These are phyloP conservation scores for Arothron firmamentum DNA, from an alignment of 2,113 vertebrate genomes.

Conservation along the genomic window DNA sequence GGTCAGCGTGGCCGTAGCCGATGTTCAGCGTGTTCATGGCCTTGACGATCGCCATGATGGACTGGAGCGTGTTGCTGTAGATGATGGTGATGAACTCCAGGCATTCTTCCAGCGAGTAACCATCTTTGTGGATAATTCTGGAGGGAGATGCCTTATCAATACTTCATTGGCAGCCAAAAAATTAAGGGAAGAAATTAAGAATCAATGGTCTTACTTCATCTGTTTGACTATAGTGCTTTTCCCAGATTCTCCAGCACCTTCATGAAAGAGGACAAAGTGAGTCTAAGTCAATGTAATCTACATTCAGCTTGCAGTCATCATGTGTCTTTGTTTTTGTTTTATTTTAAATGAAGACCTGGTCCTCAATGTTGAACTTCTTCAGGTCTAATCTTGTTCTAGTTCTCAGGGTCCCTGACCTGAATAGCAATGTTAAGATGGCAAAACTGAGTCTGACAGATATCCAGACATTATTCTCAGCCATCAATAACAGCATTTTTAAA, in stretches of 20 bases:
- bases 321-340: neutral
- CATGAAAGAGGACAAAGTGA: conserved; percentile 11
- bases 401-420: conserved; percentile 53
- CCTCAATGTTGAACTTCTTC: neutral
- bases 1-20: conserved; percentile 82
- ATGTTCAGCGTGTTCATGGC: conserved; percentile 92
- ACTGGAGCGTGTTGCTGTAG: conserved; percentile 96
- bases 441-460: neutral
- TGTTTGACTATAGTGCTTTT: conserved; percentile 99
- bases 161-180: neutral
- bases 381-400: conserved; percentile 54
- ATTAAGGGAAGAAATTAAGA: neutral
- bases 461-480: neutral
- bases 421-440: conserved; percentile 24
- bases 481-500: neutral
- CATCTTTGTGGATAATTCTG: conserved; percentile 98
- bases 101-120: conserved; percentile 93
- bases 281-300: neutral
- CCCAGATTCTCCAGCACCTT: conserved; percentile 95
- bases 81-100: conserved; percentile 94
- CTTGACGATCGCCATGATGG: conserved; percentile 90
- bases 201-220: conserved; percentile 88
- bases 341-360: neutral
- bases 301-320: neutral
- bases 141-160: neutral